A percentile compares a stretch with the other conserved stretches of the same genome.
Conservation (phyloP, 2,113 vertebrate genomes). For the Bufo gargarizans region DNA sequence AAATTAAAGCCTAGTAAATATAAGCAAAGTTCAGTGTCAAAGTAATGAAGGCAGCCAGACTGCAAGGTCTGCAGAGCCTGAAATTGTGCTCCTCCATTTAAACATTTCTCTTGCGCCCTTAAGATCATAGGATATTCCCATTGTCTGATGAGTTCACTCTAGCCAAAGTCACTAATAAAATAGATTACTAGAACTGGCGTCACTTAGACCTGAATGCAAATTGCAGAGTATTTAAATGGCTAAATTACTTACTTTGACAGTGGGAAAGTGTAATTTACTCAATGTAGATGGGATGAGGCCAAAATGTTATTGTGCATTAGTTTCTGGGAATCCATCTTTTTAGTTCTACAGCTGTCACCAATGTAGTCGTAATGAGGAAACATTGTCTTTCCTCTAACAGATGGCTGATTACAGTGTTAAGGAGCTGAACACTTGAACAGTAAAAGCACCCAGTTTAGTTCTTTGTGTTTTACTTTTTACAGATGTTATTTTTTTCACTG, state of each 20-base stretch:
- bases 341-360: slow-evolving; percentile 40
- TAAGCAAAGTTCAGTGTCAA: slow-evolving; percentile 6
- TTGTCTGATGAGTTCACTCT: slow-evolving; percentile 13
- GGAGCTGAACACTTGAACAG: neutral
- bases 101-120: neutral
- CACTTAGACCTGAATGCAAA: slow-evolving; percentile 12
- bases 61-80: neutral
- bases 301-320: slow-evolving; percentile 40
- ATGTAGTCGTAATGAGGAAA: slow-evolving; percentile 25
- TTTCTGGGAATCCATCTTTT: slow-evolving; percentile 32
- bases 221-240: slow-evolving; percentile 41
- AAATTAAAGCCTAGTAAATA: slow-evolving; percentile 26
- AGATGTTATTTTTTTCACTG: slow-evolving; percentile 3
- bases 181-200: slow-evolving; percentile 1
- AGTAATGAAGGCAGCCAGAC: neutral
- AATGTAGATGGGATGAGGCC: slow-evolving; percentile 41
- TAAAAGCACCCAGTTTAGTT: slow-evolving; percentile 2
- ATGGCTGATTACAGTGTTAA: slow-evolving; percentile 47
- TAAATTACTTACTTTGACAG: slow-evolving; percentile 38
- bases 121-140: neutral
- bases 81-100: neutral
- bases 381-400: slow-evolving; percentile 45
- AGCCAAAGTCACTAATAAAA: slow-evolving; percentile 1
- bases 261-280: slow-evolving; percentile 26
- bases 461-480: slow-evolving; percentile 6